Evolutionary conservation across 2,888 invertebrate species (phyloP), one percentile per base, ranked within the genome.

Genomic region (Pycnomerus fuliginosus): DNA sequence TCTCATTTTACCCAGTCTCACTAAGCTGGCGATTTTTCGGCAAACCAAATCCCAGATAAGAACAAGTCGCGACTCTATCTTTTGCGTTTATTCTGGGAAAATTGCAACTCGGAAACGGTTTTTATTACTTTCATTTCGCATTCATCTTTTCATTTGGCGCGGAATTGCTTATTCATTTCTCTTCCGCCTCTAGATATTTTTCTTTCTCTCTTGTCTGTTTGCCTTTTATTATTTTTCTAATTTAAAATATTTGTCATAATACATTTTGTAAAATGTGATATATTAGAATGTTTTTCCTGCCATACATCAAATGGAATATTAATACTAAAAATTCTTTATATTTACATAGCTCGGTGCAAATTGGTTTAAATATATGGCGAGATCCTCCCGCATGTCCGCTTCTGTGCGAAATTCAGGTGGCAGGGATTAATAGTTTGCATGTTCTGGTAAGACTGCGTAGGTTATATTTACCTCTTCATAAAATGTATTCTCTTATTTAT

Each of bases 111-210:
- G 40, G 52, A 50, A 55, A 35, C 51, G 49, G 45, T 49, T 55
- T 55, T 55, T 55, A 55, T 55, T 55, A 52, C 53, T 52, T 53
- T 53, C 55, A 55, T 55, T 53, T 50, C 55, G 50, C 53, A 53
- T 55, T 55, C 55, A 53, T 55, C 55, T 55, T 55, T 55, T 53
- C 55, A 55, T 55, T 54, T 52, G 37, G 45, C 22, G 33, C 44
- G 36, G 53, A 49, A 53, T 51, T 52, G 50, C 53, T 5, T 46
- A 43, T 47, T 50, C 50, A 47, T 52, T 52, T 52, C 48, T 33
- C n/a, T n/a, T n/a, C 15, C 31, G 28, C 30, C 31, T 31, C 47
- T 25, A 24, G 28, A 34, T 33, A 27, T 22, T 23, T 30, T 15
- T 27, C 14, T 39, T 22, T 32, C 12, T 32, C 13, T 25, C 16